Evolutionary conservation across 2,888 invertebrate genomes (phyloP), one percentile per base, ranked within the genome.

Genomic region (Asteroscopus sphinx): DNA sequence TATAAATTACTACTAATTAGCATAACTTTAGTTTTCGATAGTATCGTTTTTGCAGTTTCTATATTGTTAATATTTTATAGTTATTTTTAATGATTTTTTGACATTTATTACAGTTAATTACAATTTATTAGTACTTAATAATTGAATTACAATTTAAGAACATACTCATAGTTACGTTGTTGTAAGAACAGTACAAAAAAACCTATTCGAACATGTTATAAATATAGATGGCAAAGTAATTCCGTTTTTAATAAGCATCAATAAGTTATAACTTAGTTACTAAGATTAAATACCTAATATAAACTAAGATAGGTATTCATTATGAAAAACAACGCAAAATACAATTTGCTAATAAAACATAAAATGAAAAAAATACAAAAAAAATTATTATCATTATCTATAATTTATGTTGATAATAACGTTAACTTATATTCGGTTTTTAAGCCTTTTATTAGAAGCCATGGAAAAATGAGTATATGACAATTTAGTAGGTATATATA

Each of bases 171-270:
- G 6, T n/a, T 16, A 30, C 1, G 7, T 28, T 28, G 3, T 30
- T 28, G 3, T 30, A 16, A 16, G 8, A 8, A 17, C n/a, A 37
- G 28, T 51, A 51, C 28, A 62, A 39, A 36, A 9, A 36, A 13
- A 44, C 36, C 0, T 33, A 41, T 36, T 21, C 5, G 30, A 45
- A 51, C 11, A 7, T n/a, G 9, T 54, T 41, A n/a, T 7, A 25
- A 7, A 28, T 7, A 2, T 9, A 21, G 5, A 21, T 21, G 21
- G 6, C 21, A 21, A 21, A 21, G 4, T 6, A 21, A 21, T 6
- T 21, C 21, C 21, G 21, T 21, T 6, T 28, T 6, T 28, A 3
- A 9, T 28, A 28, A 12, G n/a, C 33, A 39, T 3, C 32, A 30
- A n/a, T 21, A 12, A 12, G 2, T 15, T 21, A 17, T 0, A 32